These are phyloP conservation scores for Trachelus stipa DNA, from an alignment of 2,888 invertebrate genomes.

Conservation along the genomic window DNA sequence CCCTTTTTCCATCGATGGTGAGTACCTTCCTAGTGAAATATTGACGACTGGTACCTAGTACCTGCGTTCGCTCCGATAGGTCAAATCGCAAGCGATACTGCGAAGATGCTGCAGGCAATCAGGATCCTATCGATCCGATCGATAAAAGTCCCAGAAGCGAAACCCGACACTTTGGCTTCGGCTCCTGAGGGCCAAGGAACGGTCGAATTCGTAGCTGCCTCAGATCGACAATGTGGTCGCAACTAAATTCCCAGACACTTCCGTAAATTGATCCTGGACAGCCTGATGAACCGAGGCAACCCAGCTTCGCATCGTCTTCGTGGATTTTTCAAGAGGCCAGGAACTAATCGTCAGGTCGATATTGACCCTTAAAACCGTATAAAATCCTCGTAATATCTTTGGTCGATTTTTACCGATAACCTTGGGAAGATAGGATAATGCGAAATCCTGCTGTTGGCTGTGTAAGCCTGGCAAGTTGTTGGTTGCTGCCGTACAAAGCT, in stretches of 20 bases:
- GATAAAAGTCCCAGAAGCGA: conserved; percentile 3
- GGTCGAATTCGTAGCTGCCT: not conserved
- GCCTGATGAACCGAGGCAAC: not conserved
- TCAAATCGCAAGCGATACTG: not conserved
- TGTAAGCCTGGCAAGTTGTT: not conserved
- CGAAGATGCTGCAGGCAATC: not conserved
- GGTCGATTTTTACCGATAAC: conserved; percentile 14
- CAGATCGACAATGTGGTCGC: not conserved
- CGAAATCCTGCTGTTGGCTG: conserved; percentile 15
- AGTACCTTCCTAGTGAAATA: conserved; percentile 47
- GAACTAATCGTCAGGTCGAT: not conserved
- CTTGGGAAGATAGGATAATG: conserved; percentile 27
- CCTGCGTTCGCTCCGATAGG: not conserved
- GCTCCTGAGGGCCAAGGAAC: not conserved
- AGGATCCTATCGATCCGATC: conserved; percentile 9
- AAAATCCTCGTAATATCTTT: not conserved
- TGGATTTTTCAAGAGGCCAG: not conserved
- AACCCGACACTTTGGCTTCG: not conserved
- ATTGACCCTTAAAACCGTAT: not conserved
- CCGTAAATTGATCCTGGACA: conserved; percentile 32
- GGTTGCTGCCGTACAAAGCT: not conserved
- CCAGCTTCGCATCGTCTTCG: not conserved
- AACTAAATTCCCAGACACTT: conserved; percentile 39
- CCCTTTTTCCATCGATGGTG: conserved; percentile 91
- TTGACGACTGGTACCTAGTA: not conserved